Conservation (phyloP, 2,888 invertebrate species). For the Tachina fera region DNA sequence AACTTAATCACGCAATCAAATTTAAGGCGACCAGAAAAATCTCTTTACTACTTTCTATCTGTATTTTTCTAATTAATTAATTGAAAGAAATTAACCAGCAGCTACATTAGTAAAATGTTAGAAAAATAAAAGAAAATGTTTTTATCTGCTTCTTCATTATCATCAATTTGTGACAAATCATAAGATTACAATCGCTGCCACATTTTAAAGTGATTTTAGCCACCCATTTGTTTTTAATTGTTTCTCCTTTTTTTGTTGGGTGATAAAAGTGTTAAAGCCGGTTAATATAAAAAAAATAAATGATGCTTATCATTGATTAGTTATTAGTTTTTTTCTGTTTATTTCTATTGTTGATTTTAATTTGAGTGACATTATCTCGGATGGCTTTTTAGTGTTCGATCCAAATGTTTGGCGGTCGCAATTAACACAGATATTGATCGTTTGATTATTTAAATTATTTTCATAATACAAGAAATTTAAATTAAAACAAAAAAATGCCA, state of each 20-base stretch:
- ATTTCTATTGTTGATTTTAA: conserved; percentile 43
- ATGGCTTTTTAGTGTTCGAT: conserved; percentile 42
- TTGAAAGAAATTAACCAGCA: conserved; percentile 58
- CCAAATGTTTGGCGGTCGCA: conserved; percentile 75
- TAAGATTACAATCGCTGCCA: conserved; percentile 61
- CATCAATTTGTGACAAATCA: conserved; percentile 70
- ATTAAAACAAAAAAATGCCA: conserved; percentile 69
- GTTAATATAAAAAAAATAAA: not conserved
- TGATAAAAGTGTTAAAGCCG: conserved; percentile 45
- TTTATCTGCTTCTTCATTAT: conserved; percentile 6
- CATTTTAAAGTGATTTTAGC: conserved; percentile 54
- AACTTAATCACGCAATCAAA: conserved; percentile 36
- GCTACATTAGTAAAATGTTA: conserved; percentile 44
- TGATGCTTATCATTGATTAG: conserved; percentile 45
- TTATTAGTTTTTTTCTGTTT: conserved; percentile 34
- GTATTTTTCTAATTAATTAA: conserved; percentile 48
- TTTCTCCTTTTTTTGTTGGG: not conserved
- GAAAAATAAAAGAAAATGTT: conserved; percentile 30
- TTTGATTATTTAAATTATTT: conserved; percentile 82
- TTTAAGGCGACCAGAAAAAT: conserved; percentile 16
- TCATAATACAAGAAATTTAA: conserved; percentile 72
- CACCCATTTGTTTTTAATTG: conserved; percentile 12
- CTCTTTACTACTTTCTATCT: not conserved
- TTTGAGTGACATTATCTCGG: conserved; percentile 59
- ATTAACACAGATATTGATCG: conserved; percentile 82